These are phyloP conservation scores for Aix galericulata DNA, from an alignment of 2,113 vertebrate species.

Conservation along the genomic window DNA sequence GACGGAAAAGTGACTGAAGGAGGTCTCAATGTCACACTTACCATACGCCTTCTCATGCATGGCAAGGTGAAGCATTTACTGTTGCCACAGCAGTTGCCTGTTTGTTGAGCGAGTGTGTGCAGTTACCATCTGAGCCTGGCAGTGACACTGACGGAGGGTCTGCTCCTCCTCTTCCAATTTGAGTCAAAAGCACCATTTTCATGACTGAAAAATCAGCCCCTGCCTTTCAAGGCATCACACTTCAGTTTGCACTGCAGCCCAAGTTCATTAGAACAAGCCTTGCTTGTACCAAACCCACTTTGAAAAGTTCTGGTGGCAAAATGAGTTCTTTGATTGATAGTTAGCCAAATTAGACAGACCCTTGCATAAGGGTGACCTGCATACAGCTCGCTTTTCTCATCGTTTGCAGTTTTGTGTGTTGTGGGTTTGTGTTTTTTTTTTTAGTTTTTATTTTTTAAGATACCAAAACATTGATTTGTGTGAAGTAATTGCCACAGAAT, in stretches of 20 bases:
- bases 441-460: background rate
- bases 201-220: background rate
- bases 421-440: background rate
- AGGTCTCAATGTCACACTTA: conserved; percentile 88
- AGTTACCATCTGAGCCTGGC: background rate
- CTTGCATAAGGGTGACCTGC: background rate
- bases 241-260: background rate
- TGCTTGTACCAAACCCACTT: rapidly evolving
- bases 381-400: background rate
- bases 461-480: background rate
- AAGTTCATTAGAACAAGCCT: background rate
- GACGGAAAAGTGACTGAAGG: conserved; percentile 84
- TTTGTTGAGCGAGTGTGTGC: background rate
- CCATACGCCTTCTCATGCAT: conserved; percentile 90
- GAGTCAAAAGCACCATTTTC: background rate
- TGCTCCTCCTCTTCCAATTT: background rate
- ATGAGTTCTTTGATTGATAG: background rate
- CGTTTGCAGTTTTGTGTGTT: background rate
- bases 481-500: background rate
- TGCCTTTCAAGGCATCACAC: background rate
- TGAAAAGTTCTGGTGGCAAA: rapidly evolving
- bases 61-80: conserved; percentile 84
- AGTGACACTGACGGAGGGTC: background rate
- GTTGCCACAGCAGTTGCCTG: background rate
- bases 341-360: background rate